Evolutionary conservation across 2,113 vertebrate genomes (phyloP), one percentile per base, ranked within the genome.

Genomic region (Coracopsis vasa): DNA sequence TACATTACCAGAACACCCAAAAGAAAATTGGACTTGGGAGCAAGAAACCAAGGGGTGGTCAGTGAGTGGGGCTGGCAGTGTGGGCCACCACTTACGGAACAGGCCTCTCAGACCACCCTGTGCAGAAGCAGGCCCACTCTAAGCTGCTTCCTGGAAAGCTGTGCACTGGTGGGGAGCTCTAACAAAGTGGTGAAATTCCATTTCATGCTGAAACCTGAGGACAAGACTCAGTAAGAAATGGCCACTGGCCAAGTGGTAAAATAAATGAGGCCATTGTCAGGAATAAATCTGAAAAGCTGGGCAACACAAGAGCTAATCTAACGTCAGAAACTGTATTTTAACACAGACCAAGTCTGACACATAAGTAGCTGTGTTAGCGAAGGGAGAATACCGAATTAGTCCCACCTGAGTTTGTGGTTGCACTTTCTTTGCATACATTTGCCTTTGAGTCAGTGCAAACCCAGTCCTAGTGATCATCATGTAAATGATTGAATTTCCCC

Each of bases 201-300:
- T 92, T 86, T 80, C 60, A 50, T 11, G 2, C 33, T 48, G 53
- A 66, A 82, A 67, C 31, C 58, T 53, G 31, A 42, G 77, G 73
- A 48, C 4, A 56, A 73, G 56, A 13, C 37, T 82, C 27, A 42
- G 42, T 15, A 37, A 94, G 78, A 54, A 88, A 67, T 50, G 50
- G 62, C 70, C 80, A 50, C 60, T 53, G n/a, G 37, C 35, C 90
- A 85, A 91, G 86, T 7, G 18, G 33, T 51, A 87, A 94, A 83
- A 90, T 41, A 87, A 92, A 91, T 61, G 62, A 93, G 42, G 28
- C 41, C 31, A 51, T 29, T 28, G 33, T 44, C 58, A 58, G 54
- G 56, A 88, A 93, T 91, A 82, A 87, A 92, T 89, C 70, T 74
- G 58, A 80, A 86, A 80, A 88, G 41, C 69, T 64, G 56, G 60